phyloP scores from a whole-genome alignment of 1,140 invertebrate genomes.

The Octopus sinensis region DNA sequence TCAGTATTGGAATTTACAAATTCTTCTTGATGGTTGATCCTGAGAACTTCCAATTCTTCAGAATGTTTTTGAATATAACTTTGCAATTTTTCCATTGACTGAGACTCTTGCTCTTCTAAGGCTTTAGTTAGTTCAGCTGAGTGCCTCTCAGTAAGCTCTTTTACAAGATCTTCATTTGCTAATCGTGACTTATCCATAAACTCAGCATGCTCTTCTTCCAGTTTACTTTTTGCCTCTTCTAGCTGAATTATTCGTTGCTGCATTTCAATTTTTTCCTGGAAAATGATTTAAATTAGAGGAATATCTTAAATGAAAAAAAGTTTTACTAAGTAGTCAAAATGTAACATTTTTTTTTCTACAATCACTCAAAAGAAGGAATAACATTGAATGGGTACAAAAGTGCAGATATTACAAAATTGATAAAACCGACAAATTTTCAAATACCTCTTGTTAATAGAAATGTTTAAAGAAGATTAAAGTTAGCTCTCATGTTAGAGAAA shows the following conservation, averaged over 20 bases:
- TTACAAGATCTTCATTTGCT: constrained; percentile 15
- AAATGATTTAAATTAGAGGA: too few species aligned
- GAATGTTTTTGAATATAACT: constrained; percentile 35
- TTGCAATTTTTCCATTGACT: constrained; percentile 32
- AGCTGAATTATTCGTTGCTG: constrained; percentile 23
- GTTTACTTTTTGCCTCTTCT: constrained; percentile 28
- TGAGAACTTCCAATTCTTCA: constrained; percentile 33
- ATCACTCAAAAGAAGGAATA: too few species aligned
- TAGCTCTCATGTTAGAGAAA: too few species aligned
- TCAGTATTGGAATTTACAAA: constrained; percentile 34
- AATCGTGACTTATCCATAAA: background rate
- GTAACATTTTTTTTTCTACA: too few species aligned
- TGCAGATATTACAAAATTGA: too few species aligned
- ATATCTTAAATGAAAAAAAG: too few species aligned
- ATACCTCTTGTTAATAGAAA: too few species aligned
- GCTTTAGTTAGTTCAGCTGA: constrained; percentile 24
- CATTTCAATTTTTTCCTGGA: constrained; percentile 22
- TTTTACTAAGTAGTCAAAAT: too few species aligned
- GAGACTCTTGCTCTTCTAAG: constrained; percentile 23
- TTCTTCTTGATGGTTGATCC: constrained; percentile 35
- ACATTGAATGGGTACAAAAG: too few species aligned
- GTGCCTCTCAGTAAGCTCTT: constrained; percentile 19
- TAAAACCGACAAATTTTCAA: too few species aligned
- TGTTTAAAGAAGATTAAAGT: too few species aligned
- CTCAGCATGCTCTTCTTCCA: constrained; percentile 26